Evolutionary conservation across 2,888 invertebrate genomes (phyloP).

Genomic region (Saturnia pavonia): DNA sequence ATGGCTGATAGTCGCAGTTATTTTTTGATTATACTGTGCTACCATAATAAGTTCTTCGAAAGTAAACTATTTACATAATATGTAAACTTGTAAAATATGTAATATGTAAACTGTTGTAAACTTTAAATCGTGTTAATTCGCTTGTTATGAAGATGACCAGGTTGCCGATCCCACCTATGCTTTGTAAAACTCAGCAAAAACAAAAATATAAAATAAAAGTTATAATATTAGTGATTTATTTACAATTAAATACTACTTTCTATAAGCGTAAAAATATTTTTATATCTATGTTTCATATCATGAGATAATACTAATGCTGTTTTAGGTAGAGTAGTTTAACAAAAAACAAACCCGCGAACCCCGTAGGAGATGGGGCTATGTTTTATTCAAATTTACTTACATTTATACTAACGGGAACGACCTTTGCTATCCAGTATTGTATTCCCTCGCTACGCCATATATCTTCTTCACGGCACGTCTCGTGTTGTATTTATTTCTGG

Average conservation of each 20-base stretch:
- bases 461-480: constrained; percentile 71
- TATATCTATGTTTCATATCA: background rate
- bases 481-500: constrained; percentile 72
- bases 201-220: too few relatives aligned
- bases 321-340: constrained; percentile 20
- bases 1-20: too few relatives aligned
- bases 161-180: too few relatives aligned
- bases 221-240: too few relatives aligned
- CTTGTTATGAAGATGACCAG: too few relatives aligned
- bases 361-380: constrained; percentile 55
- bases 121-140: too few relatives aligned
- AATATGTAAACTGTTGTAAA: too few relatives aligned
- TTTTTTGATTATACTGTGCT: too few relatives aligned
- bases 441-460: constrained; percentile 78
- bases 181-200: too few relatives aligned
- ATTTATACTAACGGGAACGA: constrained; percentile 80
- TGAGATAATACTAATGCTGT: constrained; percentile 28
- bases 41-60: too few relatives aligned
- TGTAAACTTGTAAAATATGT: too few relatives aligned
- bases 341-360: constrained; percentile 37
- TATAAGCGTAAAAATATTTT: background rate
- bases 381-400: constrained; percentile 83
- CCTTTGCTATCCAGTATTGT: constrained; percentile 75
- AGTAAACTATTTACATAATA: too few relatives aligned
- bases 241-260: background rate